Base-by-base conservation (phyloP, 1,140 invertebrate species). In the Pantala flavescens region DNA sequence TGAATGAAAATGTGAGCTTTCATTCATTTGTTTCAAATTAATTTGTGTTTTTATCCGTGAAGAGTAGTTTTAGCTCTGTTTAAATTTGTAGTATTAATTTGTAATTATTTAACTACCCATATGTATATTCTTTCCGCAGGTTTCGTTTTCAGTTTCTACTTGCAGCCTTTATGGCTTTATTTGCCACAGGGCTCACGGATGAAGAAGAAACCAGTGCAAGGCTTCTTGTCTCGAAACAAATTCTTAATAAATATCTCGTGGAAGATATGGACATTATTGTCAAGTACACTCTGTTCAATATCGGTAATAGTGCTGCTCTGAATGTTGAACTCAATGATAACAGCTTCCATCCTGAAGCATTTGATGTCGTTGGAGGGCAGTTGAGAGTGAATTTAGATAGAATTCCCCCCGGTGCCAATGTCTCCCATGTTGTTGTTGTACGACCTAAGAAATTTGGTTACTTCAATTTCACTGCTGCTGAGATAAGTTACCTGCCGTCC, bases 161-260 rank as follows among this genome's bases (percentile, higher is more conserved):
- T 7, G 11, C 72, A 19, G 24, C 74, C 1, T 19, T 75, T 71
- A 23, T 76, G 0, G 71, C 42, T 14, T 21, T 72, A n/a, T 43
- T 77, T 11, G 72, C 42, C 0, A 19, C 23, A 19, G 72, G 71
- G 16, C 36, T 55, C 24, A 72, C 74, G 14, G 90, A 91, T 74
- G 91, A 93, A 78, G 88, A 89, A 77, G 86, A 86, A 42, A 81
- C 87, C 72, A 85, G 86, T 73, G 92, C 93, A 21, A 87, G 89
- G 77, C 82, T 95, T 70, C 83, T 95, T 72, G 88, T 94, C 19
- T 92, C 91, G 5, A 95, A 95, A 84, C 91, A 94, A 84, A 90
- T 99, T 79, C 86, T 98, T n/a, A 99, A 98, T 80, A 96, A 94
- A 85, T 99, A 98, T 82, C 85, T 99, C 73, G 97, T 99, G n/a